Base-by-base conservation (phyloP, 1,140 invertebrate genomes). In the Pseudoatta argentina region DNA sequence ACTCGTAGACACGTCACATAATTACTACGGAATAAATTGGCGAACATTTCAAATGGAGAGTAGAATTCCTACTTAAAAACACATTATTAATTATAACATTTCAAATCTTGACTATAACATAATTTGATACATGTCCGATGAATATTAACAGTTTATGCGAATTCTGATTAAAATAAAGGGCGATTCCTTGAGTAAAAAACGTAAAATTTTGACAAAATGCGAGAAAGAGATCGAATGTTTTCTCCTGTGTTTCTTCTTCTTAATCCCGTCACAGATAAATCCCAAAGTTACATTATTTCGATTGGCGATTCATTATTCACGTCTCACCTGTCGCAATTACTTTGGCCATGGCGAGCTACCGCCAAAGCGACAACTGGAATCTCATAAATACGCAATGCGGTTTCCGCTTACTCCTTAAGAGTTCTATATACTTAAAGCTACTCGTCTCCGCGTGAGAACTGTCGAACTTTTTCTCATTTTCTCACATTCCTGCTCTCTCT, bases 371-470 rank as follows among this genome's bases (percentile, higher is more conserved):
- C 79, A 83, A 83, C 30, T 30, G 66, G 48, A 79, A 44, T 81
- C 87, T 77, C 77, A 78, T 82, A 88, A 89, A 89, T 89, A 89
- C 76, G 85, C 86, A 67, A 88, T 55, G 55, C 24, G 69, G 27
- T 51, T 75, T 76, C 16, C 34, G 21, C 51, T 57, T 53, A 24
- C 61, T 63, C 7, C 27, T 83, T 75, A 51, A 83, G 55, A 83
- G 79, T 27, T 83, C 79, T 71, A 18, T 63, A 66, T 51, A 77
- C 59, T 86, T 39, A 21, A 55, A 87, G 55, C 27, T 87, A 75
- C 76, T 73, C 48, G 34, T 87, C 27, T 64, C 73, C 2, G 16
- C 24, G 27, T 8, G 34, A 51, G 18, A 81, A 39, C 71, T 55
- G 64, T 34, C 34, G 27, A 51, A 24, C 53, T 87, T 75, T 55